Percentiles rank a stretch among this genome's conserved stretches.
Conservation (phyloP, 2,113 vertebrate genomes). For the Tragelaphus scriptus region DNA sequence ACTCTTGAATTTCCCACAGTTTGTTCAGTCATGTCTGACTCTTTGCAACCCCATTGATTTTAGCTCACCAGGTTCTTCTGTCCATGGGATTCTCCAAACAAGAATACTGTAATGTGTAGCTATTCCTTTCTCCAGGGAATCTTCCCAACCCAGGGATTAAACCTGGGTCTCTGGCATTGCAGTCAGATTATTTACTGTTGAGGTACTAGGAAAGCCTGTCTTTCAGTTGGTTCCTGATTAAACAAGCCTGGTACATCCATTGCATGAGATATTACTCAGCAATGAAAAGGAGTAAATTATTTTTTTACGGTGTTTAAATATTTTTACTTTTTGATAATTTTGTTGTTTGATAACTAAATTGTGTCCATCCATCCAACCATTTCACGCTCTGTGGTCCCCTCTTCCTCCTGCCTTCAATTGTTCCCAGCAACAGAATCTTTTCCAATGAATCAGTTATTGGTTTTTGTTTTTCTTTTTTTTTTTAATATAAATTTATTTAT, state of each 20-base stretch:
- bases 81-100: not conserved
- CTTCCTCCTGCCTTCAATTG: not conserved
- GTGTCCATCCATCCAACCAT: not conserved
- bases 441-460: not conserved
- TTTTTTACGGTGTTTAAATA: not conserved
- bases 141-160: not conserved
- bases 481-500: too few relatives aligned
- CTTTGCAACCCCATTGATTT: not conserved
- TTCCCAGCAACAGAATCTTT: not conserved
- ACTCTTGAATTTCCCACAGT: not conserved
- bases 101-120: not conserved
- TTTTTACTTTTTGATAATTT: not conserved
- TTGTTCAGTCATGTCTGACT: not conserved
- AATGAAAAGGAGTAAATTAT: not conserved
- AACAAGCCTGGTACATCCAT: not conserved
- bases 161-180: not conserved
- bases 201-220: not conserved
- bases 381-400: not conserved
- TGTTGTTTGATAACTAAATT: not conserved
- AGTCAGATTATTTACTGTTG: not conserved
- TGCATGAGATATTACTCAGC: not conserved
- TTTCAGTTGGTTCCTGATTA: not conserved
- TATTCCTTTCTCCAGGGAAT: not conserved
- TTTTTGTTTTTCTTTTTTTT: too few relatives aligned
- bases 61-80: not conserved